These are phyloP conservation scores for Catocala nupta DNA, from an alignment of 2,888 invertebrate species.

Conservation along the genomic window DNA sequence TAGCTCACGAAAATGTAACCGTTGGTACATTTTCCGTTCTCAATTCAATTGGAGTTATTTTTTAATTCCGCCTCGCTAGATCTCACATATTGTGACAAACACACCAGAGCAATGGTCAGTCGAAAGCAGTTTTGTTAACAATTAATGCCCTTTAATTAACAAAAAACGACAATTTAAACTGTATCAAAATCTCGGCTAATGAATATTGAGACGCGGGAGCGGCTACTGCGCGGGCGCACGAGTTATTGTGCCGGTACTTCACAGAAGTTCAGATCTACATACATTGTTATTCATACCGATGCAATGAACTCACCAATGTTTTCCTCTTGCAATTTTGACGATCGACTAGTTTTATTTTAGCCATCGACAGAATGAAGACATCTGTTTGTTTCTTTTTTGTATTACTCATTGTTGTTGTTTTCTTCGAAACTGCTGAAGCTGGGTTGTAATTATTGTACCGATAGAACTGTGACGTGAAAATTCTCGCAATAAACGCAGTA, in stretches of 20 bases:
- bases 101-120: constrained; percentile 43
- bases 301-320: constrained; percentile 23
- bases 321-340: constrained; percentile 8
- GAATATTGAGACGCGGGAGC: constrained; percentile 56
- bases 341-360: background rate
- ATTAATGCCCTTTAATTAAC: constrained; percentile 79
- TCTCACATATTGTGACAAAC: constrained; percentile 23
- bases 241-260: constrained; percentile 15
- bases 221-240: constrained; percentile 28
- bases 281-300: constrained; percentile 22
- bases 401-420: background rate
- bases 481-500: too few species aligned
- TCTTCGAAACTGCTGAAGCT: background rate
- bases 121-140: constrained; percentile 73
- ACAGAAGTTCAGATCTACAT: constrained; percentile 21
- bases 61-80: constrained; percentile 16
- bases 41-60: background rate
- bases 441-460: background rate
- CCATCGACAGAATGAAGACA: background rate
- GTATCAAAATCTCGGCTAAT: constrained; percentile 70
- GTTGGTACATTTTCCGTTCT: too few species aligned
- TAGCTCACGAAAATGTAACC: too few species aligned
- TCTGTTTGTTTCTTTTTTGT: background rate
- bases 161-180: constrained; percentile 65
- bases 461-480: too few species aligned